Evolutionary conservation across 1,140 invertebrate genomes (phyloP), one percentile per base, ranked within the genome.

Genomic region (Drosophila orena): DNA sequence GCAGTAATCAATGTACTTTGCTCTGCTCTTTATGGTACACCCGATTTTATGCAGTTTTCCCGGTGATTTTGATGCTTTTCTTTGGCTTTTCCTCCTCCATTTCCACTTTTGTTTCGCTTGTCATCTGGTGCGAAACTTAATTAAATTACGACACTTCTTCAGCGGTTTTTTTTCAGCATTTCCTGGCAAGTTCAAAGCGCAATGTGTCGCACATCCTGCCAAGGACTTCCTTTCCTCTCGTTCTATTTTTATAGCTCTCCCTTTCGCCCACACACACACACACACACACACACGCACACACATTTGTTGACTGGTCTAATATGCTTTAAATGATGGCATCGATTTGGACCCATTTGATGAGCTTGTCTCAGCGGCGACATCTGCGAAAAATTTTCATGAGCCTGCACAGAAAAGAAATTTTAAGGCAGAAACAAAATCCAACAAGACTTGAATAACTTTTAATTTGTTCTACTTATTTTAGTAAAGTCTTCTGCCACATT

Each of bases 311-410:
- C 72, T 65, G 72, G 65, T 61, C 59, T 78, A 78, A 78, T 78
- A 70, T 65, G 74, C 74, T 65, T 77, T 77, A 78, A 78, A 78
- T 78, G 76, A 49, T 59, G 65, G 58, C 62, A 78, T 78, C 74
- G 76, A 78, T 78, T 78, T 77, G 74, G 65, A 62, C 54, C 62
- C 75, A 77, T 77, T 77, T 77, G 56, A 77, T 77, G 73, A 77
- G 72, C 38, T 77, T 77, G 72, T 77, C 56, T 65, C 72, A 52
- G 20, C 30, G 60, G 59, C 73, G 54, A 49, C 62, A 68, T 47
- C 73, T 68, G 73, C 49, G 40, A 69, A 69, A 53, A 65, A 52
- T 50, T 66, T 22, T 34, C 64, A 50, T 42, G 35, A 10, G 22
- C 5, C 0, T 27, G 17, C 62, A 66, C 49, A 34, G 7, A 2